Evolutionary conservation across 2,797 vertebrate species (phyloP), one percentile per base, ranked within the genome.

Genomic region (Harpagifer antarcticus): DNA sequence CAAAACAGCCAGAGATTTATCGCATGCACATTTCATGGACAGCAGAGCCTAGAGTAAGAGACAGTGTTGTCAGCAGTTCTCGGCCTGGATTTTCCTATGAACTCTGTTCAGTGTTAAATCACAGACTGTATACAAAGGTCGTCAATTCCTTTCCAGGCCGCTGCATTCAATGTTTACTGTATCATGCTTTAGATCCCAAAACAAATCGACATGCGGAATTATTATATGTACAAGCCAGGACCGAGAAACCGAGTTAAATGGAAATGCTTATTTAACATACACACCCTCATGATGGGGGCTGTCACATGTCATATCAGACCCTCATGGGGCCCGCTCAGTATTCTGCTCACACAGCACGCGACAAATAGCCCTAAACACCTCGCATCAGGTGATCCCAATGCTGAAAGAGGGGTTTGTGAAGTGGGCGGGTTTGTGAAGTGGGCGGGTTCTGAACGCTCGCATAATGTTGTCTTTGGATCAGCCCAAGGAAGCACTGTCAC

Each of bases 1-100:
- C 87, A 90, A 92, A 94, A 91, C 85, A 90, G 84, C 78, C 13
- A 9, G 79, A 83, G 92, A 94, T 93, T 93, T 93, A 94, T 89
- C 33, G 88, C 82, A 52, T 64, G 71, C 86, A 65, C 82, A 76
- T 75, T 91, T 92, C 74, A 89, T 90, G 86, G 76, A 68, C 83
- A 83, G 90, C 64, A 67, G 69, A 84, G 80, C 59, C 72, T 42
- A 60, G 71, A 86, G 82, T 85, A 88, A 79, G 81, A 88, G 83
- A 76, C 82, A 64, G 79, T 89, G 75, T 69, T 87, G 91, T 94
- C 94, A 94, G 93, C 90, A 91, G 71, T 93, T 94, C 86, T 86
- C 47, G 68, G 70, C 40, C 55, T 60, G 74, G 79, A 69, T 83
- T 87, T 91, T 57, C 44, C 75, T 82, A 54, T 74, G 77, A 86